Conservation (phyloP, 2,113 vertebrate genomes). For the Rhinopithecus roxellana region DNA sequence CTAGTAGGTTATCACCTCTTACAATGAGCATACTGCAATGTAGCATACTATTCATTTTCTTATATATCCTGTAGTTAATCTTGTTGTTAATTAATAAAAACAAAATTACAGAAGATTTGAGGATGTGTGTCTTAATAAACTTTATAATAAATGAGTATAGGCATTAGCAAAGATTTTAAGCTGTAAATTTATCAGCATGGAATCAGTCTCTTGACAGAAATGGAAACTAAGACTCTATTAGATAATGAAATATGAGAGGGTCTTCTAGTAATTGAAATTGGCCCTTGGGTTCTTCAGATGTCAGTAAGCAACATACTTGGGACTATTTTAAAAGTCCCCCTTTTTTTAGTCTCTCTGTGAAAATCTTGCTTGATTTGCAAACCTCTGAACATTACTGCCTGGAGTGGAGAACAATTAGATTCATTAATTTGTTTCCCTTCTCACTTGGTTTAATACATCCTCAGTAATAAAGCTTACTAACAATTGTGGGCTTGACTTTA, state of each 20-base stretch:
- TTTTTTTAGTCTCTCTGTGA: constrained; percentile 20
- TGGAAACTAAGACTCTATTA: background rate
- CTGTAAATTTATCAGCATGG: background rate
- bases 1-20: too few relatives aligned
- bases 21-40: background rate
- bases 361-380: constrained; percentile 69
- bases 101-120: background rate
- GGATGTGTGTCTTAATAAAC: background rate
- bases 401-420: constrained; percentile 63
- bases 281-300: constrained; percentile 20
- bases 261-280: constrained; percentile 41
- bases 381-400: constrained; percentile 31
- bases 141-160: constrained; percentile 29
- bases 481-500: constrained; percentile 64
- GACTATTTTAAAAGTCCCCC: background rate
- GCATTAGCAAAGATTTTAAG: constrained; percentile 21
- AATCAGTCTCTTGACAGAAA: constrained; percentile 29
- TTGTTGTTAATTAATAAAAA: constrained; percentile 54
- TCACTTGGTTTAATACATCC: constrained; percentile 66
- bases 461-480: constrained; percentile 55
- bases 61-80: constrained; percentile 20
- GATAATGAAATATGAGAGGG: background rate
- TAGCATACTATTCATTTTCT: background rate
- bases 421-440: constrained; percentile 72
- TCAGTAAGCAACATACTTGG: background rate